phyloP scores from a whole-genome alignment of 1,140 invertebrate genomes.

The Drosophila pandora region DNA sequence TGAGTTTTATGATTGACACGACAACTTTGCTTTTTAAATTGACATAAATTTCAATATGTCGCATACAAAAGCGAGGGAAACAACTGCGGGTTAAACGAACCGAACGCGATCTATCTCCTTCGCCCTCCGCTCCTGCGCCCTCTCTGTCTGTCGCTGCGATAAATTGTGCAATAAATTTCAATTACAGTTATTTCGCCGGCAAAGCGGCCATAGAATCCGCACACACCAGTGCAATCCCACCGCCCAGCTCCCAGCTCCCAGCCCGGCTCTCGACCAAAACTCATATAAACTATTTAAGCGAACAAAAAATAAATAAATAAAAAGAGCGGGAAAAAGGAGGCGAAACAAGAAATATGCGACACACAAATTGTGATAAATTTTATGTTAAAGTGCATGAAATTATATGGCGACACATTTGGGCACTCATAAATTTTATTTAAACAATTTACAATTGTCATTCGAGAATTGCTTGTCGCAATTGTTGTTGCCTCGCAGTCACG shows the following conservation, averaged over 20 bases:
- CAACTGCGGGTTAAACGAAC: constrained; percentile 50
- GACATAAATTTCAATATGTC: constrained; percentile 82
- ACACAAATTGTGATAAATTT: constrained; percentile 82
- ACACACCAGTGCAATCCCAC: not conserved
- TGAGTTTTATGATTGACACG: constrained; percentile 82
- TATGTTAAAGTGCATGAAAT: constrained; percentile 82
- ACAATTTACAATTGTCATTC: constrained; percentile 81
- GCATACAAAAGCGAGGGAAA: constrained; percentile 41
- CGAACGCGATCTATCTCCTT: constrained; percentile 23
- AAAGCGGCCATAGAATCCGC: constrained; percentile 48
- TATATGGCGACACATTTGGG: constrained; percentile 81
- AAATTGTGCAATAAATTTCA: constrained; percentile 83
- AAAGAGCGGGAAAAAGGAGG: constrained; percentile 4
- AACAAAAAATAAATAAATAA: constrained; percentile 5
- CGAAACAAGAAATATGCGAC: constrained; percentile 66
- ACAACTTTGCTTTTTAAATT: constrained; percentile 83
- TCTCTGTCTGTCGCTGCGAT: constrained; percentile 54
- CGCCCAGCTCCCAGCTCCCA: not conserved
- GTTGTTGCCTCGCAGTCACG: constrained; percentile 27
- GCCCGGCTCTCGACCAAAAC: constrained; percentile 22
- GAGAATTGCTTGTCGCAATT: constrained; percentile 67
- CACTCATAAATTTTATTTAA: constrained; percentile 82
- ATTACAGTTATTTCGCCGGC: constrained; percentile 75
- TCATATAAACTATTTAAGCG: constrained; percentile 72
- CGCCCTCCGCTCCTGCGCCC: not conserved